Conservation (phyloP, 2,797 vertebrate genomes). For the Coccyzus lansbergi region DNA sequence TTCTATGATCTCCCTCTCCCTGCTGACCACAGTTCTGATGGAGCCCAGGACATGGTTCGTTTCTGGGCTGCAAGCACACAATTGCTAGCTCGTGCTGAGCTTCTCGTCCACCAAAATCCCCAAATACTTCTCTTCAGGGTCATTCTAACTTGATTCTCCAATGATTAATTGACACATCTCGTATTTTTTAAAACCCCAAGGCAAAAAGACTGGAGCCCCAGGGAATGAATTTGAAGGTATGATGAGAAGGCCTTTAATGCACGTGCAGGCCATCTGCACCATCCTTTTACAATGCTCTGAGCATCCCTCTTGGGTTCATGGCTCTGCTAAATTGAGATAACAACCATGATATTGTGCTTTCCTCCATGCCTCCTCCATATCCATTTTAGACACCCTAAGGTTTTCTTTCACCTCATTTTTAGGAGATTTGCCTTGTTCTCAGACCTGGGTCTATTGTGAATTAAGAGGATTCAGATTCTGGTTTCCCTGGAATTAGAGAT, state of each 20-base stretch:
- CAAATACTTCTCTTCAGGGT: no score
- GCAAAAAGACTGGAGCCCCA: neutral
- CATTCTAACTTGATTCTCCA: no score
- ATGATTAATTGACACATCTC: neutral
- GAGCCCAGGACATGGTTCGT: no score
- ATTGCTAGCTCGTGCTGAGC: no score
- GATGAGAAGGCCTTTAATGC: neutral
- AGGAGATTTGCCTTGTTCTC: neutral
- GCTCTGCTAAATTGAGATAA: neutral
- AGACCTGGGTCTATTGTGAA: neutral
- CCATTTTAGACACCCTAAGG: neutral
- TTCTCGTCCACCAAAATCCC: no score
- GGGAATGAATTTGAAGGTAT: neutral
- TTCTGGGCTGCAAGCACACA: no score
- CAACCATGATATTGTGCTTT: accelerated
- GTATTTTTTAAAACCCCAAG: neutral
- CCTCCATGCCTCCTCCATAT: neutral
- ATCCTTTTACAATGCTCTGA: neutral
- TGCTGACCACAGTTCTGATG: no score
- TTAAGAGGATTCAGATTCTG: neutral
- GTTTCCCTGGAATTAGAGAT: neutral
- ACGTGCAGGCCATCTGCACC: neutral
- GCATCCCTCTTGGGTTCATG: accelerated
- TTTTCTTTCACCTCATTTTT: neutral
- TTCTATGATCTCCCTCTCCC: no score